Base-by-base conservation (phyloP, 2,797 vertebrate species). In the Pogoniulus pusillus region DNA sequence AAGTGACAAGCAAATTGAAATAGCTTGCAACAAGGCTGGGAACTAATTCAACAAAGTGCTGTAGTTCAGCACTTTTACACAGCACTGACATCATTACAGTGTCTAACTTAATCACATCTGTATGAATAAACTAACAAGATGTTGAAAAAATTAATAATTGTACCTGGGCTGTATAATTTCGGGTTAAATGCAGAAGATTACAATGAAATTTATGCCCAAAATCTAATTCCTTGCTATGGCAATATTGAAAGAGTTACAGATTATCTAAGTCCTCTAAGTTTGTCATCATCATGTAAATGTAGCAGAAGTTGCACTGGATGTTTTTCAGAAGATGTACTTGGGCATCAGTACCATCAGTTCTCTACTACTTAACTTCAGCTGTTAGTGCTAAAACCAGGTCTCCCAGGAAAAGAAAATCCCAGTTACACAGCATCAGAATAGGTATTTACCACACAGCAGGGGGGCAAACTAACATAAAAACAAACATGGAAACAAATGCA, bases 1-100 rank as follows among this genome's bases (percentile, higher is more conserved):
- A 82, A 69, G 69, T 88, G 65, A 70, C 74, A 91, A 41, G 30
- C 39, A 95, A 89, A 77, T 84, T 57, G 43, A 93, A 90, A 68
- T 41, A 17, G 10, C 26, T 93, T 95, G 24, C 57, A 64, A 32
- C 0, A 0, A 51, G 75, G 8, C 47, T 75, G 34, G n/a, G n/a
- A 92, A 87, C 8, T 78, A 74, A 87, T 85, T 73, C n/a, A 74
- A 71, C 23, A 18, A 77, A 89, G 20, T 18, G 10, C 58, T 57
- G 18, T 20, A 85, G 32, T 75, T 92, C 58, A 80, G 70, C 23
- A 75, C 7, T 69, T 92, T 81, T 75, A 72, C 24, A 63, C 11
- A 76, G n/a, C 49, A 71, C 14, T 87, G 73, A 69, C 34, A 74
- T 72, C 37, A 65, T 65, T 69, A 78, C 4, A 24, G 27, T 51